phyloP scores from a whole-genome alignment of 1,140 invertebrate genomes.

The Prorops nasuta region DNA sequence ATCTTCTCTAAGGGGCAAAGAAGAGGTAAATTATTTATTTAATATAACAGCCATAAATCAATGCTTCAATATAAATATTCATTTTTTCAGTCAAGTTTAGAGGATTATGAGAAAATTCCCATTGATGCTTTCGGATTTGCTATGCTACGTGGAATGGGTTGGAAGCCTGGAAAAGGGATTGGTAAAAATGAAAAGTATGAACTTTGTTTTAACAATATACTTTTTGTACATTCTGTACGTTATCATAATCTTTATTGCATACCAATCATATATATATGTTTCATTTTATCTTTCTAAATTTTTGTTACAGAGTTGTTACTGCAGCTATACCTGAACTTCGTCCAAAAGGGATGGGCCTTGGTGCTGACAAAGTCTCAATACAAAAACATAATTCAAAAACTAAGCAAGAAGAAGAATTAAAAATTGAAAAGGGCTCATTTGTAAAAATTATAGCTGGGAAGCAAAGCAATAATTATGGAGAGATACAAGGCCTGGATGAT shows the following conservation, averaged over 20 bases:
- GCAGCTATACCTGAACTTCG: constrained; percentile 64
- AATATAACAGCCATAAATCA: neutral
- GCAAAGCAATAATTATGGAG: constrained; percentile 76
- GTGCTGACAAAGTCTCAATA: constrained; percentile 72
- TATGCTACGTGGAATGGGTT: constrained; percentile 93
- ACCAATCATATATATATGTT: neutral
- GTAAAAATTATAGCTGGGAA: constrained; percentile 73
- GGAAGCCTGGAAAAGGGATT: constrained; percentile 74
- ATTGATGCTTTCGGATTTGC: constrained; percentile 86
- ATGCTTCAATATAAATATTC: constrained; percentile 13
- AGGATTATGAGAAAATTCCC: constrained; percentile 89
- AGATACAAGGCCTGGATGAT: constrained; percentile 83
- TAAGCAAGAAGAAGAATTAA: constrained; percentile 63
- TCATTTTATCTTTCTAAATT: neutral
- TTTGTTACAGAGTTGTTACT: constrained; percentile 54
- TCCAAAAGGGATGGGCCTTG: constrained; percentile 89
- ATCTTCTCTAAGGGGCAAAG: constrained; percentile 59
- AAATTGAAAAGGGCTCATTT: constrained; percentile 66
- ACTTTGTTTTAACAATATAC: constrained; percentile 8
- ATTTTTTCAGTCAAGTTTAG: constrained; percentile 66
- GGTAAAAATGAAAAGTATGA: constrained; percentile 62
- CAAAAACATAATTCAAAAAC: constrained; percentile 53
- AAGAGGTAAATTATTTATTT: constrained; percentile 46
- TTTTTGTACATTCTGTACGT: neutral
- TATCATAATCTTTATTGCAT: neutral